Evolutionary conservation across 2,797 vertebrate genomes (phyloP).

Genomic region (Helarctos malayanus): DNA sequence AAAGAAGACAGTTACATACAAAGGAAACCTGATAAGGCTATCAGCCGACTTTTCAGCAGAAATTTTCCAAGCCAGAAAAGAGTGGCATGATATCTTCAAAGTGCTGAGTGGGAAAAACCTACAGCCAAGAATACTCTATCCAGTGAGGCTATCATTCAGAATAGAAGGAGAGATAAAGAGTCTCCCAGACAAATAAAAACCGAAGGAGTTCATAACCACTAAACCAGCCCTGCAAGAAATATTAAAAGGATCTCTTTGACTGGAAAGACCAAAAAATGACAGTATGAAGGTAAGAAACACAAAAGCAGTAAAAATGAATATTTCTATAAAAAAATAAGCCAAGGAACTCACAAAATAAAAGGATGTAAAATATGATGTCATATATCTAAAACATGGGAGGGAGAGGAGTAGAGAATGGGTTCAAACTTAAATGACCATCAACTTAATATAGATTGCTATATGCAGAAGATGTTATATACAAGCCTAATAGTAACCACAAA

Average conservation of each 20-base stretch:
- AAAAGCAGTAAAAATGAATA: background rate
- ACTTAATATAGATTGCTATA: background rate
- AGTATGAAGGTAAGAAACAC: background rate
- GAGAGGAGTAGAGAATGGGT: background rate
- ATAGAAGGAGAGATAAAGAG: background rate
- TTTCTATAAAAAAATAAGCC: background rate
- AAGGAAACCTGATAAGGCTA: background rate
- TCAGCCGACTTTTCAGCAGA: background rate
- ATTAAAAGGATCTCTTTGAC: background rate
- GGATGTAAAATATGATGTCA: background rate
- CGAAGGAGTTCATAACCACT: background rate
- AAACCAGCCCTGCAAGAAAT: background rate
- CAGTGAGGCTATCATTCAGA: background rate
- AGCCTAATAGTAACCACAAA: background rate
- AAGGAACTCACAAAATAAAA: background rate
- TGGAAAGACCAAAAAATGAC: background rate
- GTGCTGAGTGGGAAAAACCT: background rate
- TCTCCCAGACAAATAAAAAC: background rate
- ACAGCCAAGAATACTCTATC: background rate
- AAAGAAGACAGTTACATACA: background rate
- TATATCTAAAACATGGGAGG: background rate
- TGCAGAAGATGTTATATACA: background rate
- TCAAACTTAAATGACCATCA: background rate
- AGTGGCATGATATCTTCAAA: background rate
- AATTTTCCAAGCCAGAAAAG: background rate